Evolutionary conservation across 2,888 invertebrate species (phyloP).

Genomic region (Chirona hameri): DNA sequence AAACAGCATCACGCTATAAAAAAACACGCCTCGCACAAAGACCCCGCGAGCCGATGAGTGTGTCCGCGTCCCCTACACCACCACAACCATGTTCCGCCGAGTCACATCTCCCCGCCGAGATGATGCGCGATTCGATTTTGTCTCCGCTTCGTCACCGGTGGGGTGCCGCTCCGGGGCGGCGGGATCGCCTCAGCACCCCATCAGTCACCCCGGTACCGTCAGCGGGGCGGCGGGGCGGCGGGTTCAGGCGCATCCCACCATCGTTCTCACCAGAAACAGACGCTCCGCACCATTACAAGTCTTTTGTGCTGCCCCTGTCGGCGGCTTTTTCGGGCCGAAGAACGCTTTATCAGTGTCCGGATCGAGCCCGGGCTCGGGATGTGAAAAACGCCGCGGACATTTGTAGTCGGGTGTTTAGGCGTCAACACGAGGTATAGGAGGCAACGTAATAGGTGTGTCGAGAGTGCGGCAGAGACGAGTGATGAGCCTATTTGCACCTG

Average conservation of each 20-base stretch:
- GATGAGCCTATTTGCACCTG: too few relatives aligned
- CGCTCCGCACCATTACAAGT: neutral
- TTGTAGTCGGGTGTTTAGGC: neutral
- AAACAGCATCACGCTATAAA: too few relatives aligned
- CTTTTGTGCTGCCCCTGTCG: neutral
- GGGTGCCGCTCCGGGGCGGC: too few relatives aligned
- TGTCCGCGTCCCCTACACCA: too few relatives aligned
- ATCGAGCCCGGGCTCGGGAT: neutral
- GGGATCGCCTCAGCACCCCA: neutral
- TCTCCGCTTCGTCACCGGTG: too few relatives aligned
- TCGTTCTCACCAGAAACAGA: neutral
- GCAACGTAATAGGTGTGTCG: too few relatives aligned
- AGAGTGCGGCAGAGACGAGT: too few relatives aligned
- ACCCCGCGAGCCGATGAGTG: too few relatives aligned
- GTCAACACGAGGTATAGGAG: neutral
- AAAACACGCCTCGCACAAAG: too few relatives aligned
- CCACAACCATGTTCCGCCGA: too few relatives aligned
- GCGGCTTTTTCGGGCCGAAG: neutral
- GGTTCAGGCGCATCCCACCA: neutral
- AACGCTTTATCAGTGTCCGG: neutral
- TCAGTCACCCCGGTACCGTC: neutral
- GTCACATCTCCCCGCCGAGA: too few relatives aligned
- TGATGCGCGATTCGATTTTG: too few relatives aligned
- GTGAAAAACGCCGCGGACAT: neutral
- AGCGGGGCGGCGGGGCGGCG: neutral